These are phyloP conservation scores for Laterallus jamaicensis DNA, from an alignment of 2,113 vertebrate genomes.

Conservation along the genomic window DNA sequence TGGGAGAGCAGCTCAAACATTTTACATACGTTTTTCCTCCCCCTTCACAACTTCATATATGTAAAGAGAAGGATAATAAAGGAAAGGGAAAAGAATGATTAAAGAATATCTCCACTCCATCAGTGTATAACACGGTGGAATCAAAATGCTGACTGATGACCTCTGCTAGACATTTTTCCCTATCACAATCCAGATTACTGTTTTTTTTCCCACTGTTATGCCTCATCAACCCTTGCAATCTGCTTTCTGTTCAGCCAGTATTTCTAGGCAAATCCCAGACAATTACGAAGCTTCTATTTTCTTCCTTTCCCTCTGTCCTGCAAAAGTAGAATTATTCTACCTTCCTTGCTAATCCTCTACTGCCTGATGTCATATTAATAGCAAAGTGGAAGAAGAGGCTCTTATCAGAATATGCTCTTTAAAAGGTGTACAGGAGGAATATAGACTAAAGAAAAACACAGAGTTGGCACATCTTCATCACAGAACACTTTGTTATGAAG, in stretches of 20 bases:
- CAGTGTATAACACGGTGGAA: neutral
- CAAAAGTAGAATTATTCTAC: neutral
- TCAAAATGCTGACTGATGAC: neutral
- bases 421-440: neutral
- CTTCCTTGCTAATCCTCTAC: neutral
- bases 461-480: neutral
- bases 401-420: neutral
- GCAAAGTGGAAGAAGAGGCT: neutral
- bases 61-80: neutral
- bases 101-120: neutral
- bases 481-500: neutral
- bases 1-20: neutral
- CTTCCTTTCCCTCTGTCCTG: neutral
- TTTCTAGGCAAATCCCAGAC: neutral
- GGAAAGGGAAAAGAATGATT: neutral
- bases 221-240: neutral
- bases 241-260: neutral
- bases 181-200: neutral
- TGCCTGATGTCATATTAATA: neutral
- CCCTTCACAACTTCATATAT: neutral
- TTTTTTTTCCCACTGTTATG: neutral
- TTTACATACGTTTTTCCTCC: neutral
- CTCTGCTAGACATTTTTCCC: neutral
- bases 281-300: neutral
- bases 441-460: neutral